Evolutionary conservation across 2,888 invertebrate genomes (phyloP).

Genomic region (Neoascia interrupta): DNA sequence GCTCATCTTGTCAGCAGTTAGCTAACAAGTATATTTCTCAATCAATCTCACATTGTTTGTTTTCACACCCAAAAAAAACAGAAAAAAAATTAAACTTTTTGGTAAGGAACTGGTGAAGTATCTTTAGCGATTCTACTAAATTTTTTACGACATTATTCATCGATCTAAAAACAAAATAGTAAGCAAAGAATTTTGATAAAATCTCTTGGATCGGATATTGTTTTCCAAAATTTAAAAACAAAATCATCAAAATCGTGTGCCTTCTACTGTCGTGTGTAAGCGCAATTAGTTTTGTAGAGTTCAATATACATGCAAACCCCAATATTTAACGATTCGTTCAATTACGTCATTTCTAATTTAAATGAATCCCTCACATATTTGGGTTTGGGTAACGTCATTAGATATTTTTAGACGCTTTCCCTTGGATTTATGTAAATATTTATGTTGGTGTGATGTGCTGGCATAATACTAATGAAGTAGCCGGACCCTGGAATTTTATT

Average conservation of each 20-base stretch:
- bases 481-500: constrained; percentile 33
- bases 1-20: too few relatives aligned
- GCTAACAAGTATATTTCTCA: too few relatives aligned
- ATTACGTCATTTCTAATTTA: constrained; percentile 58
- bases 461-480: background rate
- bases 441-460: constrained; percentile 27
- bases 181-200: too few relatives aligned
- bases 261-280: background rate
- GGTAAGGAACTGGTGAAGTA: too few relatives aligned
- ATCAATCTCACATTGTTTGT: too few relatives aligned
- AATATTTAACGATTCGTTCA: constrained; percentile 40
- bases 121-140: too few relatives aligned
- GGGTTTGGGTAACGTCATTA: constrained; percentile 54
- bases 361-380: constrained; percentile 23
- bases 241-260: background rate
- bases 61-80: too few relatives aligned
- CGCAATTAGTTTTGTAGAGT: constrained; percentile 34
- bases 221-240: background rate
- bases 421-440: constrained; percentile 52
- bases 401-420: constrained; percentile 57
- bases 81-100: too few relatives aligned
- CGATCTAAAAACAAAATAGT: too few relatives aligned
- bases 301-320: background rate
- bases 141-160: too few relatives aligned
- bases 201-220: background rate